Base-by-base conservation (phyloP, 2,888 invertebrate species). In the Quadriops clusia region DNA sequence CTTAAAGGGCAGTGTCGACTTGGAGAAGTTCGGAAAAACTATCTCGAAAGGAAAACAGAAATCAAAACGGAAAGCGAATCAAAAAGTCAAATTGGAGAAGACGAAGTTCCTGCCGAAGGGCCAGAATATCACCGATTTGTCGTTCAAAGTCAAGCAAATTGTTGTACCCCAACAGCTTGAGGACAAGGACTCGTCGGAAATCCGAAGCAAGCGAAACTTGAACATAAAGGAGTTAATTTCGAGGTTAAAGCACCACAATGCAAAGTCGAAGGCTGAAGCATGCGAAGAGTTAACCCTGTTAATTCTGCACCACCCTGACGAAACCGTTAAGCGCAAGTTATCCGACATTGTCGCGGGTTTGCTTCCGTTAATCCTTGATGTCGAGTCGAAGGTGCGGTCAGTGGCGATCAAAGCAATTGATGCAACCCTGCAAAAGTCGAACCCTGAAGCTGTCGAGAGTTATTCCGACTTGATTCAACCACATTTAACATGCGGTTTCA, bases 1-100 rank as follows among this genome's bases (percentile, higher is more conserved):
- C n/a, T n/a, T n/a, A n/a, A n/a, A n/a, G n/a, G n/a, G n/a, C n/a
- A n/a, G n/a, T n/a, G n/a, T n/a, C n/a, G n/a, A n/a, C n/a, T n/a
- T n/a, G n/a, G n/a, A n/a, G n/a, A n/a, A n/a, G n/a, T n/a, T n/a
- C n/a, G n/a, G n/a, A n/a, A n/a, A n/a, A n/a, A n/a, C n/a, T n/a
- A n/a, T n/a, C n/a, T n/a, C n/a, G n/a, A n/a, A n/a, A n/a, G n/a
- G n/a, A n/a, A n/a, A n/a, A n/a, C 79, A 0, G 91, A 93, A 56
- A n/a, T n/a, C n/a, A n/a, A n/a, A n/a, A n/a, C n/a, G n/a, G n/a
- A 91, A 86, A 53, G 74, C 84, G 0, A 94, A 93, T 68, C 78
- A 84, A 0, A 89, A 93, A 56, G 58, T 93, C 17, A 93, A 90
- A 61, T 70, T 74, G 11, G 37, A 36, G 4, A 58, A 59, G 47